Evolutionary conservation across 2,113 vertebrate genomes (phyloP).

Genomic region (Mobula birostris): DNA sequence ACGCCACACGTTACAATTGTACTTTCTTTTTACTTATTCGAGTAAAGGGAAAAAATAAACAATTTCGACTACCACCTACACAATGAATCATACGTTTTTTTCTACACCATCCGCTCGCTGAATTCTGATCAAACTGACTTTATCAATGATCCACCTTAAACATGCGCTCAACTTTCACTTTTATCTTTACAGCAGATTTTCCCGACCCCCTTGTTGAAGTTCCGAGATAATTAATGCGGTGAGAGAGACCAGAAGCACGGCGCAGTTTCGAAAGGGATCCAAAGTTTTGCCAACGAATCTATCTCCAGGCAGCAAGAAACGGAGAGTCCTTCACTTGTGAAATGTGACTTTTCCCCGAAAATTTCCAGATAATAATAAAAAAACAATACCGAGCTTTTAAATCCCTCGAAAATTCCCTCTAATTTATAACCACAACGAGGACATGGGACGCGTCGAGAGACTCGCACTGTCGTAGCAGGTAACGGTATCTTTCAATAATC

Average conservation of each 20-base stretch:
- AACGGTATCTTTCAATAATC: not conserved
- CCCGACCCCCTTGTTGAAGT: not conserved
- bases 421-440: not conserved
- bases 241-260: not conserved
- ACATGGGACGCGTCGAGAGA: not conserved
- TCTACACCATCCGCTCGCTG: not conserved
- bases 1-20: not conserved
- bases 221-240: too few species aligned
- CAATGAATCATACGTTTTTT: not conserved
- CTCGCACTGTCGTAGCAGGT: not conserved
- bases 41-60: slow-evolving; percentile 10
- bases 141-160: not conserved
- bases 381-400: not conserved
- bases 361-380: not conserved
- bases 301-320: not conserved
- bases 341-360: not conserved
- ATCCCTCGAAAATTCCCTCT: not conserved
- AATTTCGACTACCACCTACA: slow-evolving; percentile 5
- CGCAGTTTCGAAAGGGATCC: not conserved
- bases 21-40: slow-evolving; percentile 20
- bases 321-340: not conserved
- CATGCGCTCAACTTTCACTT: slow-evolving; percentile 1
- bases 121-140: slow-evolving; percentile 7
- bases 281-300: not conserved
- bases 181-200: not conserved